Evolutionary conservation across 1,140 invertebrate species (phyloP).

Genomic region (Drosophila nasuta): DNA sequence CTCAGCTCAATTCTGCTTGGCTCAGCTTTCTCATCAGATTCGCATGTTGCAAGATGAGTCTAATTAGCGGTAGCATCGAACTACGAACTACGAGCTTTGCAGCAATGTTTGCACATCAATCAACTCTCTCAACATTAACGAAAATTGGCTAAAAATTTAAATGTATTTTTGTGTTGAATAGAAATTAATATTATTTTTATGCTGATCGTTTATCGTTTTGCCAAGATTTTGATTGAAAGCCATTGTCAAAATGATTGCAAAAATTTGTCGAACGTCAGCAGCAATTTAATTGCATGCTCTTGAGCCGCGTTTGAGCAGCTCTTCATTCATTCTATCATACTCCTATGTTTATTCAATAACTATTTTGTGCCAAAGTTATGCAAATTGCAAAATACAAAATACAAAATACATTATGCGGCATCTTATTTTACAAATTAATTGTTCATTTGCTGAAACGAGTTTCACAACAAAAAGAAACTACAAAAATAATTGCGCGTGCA

Average conservation of each 20-base stretch:
- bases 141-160: constrained; percentile 58
- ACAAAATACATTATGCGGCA: constrained; percentile 57
- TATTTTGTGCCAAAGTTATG: constrained; percentile 51
- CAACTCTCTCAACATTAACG: constrained; percentile 59
- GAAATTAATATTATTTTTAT: constrained; percentile 13
- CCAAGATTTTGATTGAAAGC: constrained; percentile 68
- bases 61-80: constrained; percentile 61
- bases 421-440: constrained; percentile 76
- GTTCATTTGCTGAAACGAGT: constrained; percentile 58
- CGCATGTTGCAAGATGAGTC: constrained; percentile 36
- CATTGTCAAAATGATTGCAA: constrained; percentile 38
- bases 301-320: constrained; percentile 23
- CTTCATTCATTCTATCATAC: background rate
- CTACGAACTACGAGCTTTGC: background rate
- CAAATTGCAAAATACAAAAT: constrained; percentile 72
- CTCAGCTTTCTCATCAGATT: constrained; percentile 40
- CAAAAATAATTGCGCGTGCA: constrained; percentile 15
- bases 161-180: constrained; percentile 8
- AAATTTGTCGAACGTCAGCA: constrained; percentile 47
- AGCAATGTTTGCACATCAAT: constrained; percentile 77
- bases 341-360: too few relatives aligned
- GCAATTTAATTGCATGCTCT: constrained; percentile 72
- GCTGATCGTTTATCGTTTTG: background rate
- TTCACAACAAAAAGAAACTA: constrained; percentile 17
- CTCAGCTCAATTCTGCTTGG: too few relatives aligned